These are phyloP conservation scores for Sericinus montela DNA, from an alignment of 2,888 invertebrate species.

Conservation along the genomic window DNA sequence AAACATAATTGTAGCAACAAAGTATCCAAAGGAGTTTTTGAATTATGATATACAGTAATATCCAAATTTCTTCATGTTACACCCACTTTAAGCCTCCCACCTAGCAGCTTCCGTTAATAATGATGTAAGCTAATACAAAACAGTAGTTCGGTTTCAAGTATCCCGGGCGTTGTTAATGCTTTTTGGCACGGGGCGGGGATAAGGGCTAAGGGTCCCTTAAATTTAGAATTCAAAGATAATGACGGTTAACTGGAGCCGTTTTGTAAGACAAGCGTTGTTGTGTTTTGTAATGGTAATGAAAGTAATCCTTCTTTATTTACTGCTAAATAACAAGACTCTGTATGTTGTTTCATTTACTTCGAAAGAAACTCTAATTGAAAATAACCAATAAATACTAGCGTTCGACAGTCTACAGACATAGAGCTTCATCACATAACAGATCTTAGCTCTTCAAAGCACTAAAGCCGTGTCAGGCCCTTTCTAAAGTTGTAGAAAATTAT, in stretches of 20 bases:
- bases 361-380: background rate
- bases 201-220: conserved; percentile 27
- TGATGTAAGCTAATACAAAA: conserved; percentile 52
- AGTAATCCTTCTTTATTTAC: conserved; percentile 17
- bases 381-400: background rate
- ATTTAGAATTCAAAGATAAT: conserved; percentile 36
- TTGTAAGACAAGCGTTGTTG: conserved; percentile 31
- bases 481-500: too few species aligned
- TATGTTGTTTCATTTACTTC: background rate
- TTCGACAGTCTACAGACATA: too few species aligned
- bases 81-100: conserved; percentile 32
- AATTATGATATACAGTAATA: background rate
- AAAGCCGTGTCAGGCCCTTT: too few species aligned
- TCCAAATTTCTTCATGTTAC: conserved; percentile 25
- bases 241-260: conserved; percentile 28
- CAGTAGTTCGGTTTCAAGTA: conserved; percentile 44
- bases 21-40: background rate
- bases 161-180: conserved; percentile 33
- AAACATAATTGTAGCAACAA: too few species aligned
- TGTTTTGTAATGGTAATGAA: conserved; percentile 29
- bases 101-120: conserved; percentile 43
- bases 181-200: conserved; percentile 44
- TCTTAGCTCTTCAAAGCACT: too few species aligned
- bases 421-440: too few species aligned
- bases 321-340: background rate